Evolutionary conservation across 2,797 vertebrate species (phyloP), one percentile per base, ranked within the genome.

Genomic region (Philypnodon macrostomus): DNA sequence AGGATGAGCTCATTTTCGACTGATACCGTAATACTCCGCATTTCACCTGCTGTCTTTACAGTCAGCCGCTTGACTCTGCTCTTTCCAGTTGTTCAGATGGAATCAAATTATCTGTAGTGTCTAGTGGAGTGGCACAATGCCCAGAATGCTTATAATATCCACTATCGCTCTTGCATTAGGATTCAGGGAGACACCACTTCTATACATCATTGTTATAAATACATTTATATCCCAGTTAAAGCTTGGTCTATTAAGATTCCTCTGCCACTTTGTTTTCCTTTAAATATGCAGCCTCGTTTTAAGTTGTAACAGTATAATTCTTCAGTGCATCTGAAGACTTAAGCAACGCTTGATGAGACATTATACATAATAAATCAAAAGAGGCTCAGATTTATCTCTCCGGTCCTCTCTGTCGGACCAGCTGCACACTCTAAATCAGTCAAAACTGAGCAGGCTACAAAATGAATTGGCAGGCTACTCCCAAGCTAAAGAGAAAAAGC

Each of bases 321-420:
- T 70, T 81, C 65, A 63, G 60, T 67, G 72, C 68, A 74, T 85
- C 70, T 71, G 53, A 77, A 83, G 75, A 79, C 69, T 75, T 79
- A 75, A 80, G 75, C 80, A 80, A 81, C 24, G 56, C 70, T 73
- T 87, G 82, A 87, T 85, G 80, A 87, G 81, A 79, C 80, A 77
- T 87, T 81, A 87, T 84, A 68, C 79, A 81, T 84, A 80, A 85
- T 86, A 75, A 86, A 88, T 88, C 77, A 86, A 84, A 85, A 75
- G 70, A 59, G 66, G 77, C 73, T 85, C 67, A 75, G 80, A 85
- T 88, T 83, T 76, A 83, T 87, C 78, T 84, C 57, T 38, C 37
- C 35, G 40, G 58, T 75, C 64, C 66, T 72, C 75, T 79, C 67
- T 13, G 52, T 60, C 59, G 53, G 79, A 83, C 78, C 73, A 76